Conservation (phyloP, 2,888 invertebrate genomes). For the Byasa hedistus region DNA sequence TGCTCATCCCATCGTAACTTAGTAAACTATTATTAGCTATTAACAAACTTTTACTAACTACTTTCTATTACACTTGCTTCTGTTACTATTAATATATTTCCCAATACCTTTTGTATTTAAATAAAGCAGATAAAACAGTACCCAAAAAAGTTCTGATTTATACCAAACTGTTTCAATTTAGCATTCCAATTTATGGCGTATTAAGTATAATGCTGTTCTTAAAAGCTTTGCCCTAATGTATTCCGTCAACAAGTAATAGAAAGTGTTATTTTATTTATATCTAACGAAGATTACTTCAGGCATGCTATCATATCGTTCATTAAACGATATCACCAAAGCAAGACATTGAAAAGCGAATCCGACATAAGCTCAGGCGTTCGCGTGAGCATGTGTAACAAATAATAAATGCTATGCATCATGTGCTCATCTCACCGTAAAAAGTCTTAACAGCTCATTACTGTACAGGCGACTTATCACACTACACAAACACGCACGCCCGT, state of each 20-base stretch:
- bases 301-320: conserved; percentile 1
- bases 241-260: neutral
- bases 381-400: conserved; percentile 18
- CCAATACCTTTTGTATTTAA: no score
- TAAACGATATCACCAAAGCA: neutral
- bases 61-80: no score
- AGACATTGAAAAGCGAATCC: conserved; percentile 25
- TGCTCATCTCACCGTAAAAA: conserved; percentile 13
- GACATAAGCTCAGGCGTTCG: conserved; percentile 2
- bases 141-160: no score
- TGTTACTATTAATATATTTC: no score
- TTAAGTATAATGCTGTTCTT: neutral
- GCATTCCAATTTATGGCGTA: no score
- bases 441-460: conserved; percentile 25
- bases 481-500: neutral
- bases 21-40: no score
- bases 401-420: conserved; percentile 17
- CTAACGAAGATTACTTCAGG: neutral
- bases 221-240: neutral
- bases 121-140: no score
- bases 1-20: no score
- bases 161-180: no score
- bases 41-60: no score
- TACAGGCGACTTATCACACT: neutral
- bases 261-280: neutral